These are phyloP conservation scores for Dolichopus griseipennis DNA, from an alignment of 2,888 invertebrate species.

Conservation along the genomic window DNA sequence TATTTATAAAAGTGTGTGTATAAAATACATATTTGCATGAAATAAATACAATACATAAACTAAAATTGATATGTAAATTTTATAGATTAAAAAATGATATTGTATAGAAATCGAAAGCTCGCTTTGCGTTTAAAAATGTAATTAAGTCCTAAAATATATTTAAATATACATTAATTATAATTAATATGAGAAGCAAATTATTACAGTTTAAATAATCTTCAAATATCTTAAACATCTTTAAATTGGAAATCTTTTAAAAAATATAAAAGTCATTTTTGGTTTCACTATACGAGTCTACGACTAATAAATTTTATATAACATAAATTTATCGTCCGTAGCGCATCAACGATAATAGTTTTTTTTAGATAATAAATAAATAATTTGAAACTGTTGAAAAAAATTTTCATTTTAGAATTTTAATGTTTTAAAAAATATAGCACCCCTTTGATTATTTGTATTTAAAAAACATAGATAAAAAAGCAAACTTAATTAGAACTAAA, in stretches of 20 bases:
- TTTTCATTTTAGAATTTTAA: neutral
- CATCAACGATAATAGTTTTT: neutral
- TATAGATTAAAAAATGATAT: neutral
- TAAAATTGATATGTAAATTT: neutral
- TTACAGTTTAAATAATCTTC: neutral
- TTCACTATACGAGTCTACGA: slow-evolving; percentile 3
- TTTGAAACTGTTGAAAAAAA: neutral
- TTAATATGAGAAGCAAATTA: slow-evolving; percentile 3
- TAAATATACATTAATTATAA: neutral
- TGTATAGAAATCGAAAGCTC: neutral
- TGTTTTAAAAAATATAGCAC: neutral
- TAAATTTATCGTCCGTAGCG: neutral
- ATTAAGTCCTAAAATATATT: neutral
- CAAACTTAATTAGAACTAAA: too few relatives aligned
- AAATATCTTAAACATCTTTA: neutral
- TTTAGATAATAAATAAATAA: neutral
- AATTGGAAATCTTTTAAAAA: neutral
- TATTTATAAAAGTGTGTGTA: too few relatives aligned
- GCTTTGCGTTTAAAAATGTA: neutral
- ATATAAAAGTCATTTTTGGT: slow-evolving; percentile 2
- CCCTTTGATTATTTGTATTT: neutral
- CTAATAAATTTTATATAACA: neutral
- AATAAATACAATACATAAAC: neutral
- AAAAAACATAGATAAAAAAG: too few relatives aligned
- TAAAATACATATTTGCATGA: neutral